Evolutionary conservation across 2,888 invertebrate species (phyloP).

Genomic region (Clitarchus hookeri): DNA sequence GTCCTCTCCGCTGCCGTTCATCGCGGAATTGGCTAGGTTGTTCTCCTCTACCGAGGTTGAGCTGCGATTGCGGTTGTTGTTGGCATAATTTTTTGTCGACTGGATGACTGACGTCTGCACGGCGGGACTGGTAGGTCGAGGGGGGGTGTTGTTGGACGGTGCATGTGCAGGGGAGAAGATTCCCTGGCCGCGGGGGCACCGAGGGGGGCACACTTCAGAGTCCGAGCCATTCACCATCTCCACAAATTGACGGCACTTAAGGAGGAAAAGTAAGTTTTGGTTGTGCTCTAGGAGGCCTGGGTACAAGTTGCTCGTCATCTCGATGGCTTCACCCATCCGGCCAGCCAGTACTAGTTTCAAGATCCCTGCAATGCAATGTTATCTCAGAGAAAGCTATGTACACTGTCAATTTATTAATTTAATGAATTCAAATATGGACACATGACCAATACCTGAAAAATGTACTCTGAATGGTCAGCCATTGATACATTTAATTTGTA

Average conservation of each 20-base stretch:
- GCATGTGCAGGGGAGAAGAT: constrained; percentile 48
- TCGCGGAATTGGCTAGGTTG: constrained; percentile 55
- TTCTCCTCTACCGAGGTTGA: constrained; percentile 57
- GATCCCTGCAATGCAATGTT: constrained; percentile 74
- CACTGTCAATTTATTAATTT: background rate
- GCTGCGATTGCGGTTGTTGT: constrained; percentile 41
- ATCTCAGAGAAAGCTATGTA: constrained; percentile 38
- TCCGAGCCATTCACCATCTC: constrained; percentile 97
- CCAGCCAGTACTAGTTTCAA: constrained; percentile 90
- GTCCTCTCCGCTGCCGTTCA: constrained; percentile 50
- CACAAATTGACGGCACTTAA: constrained; percentile 97
- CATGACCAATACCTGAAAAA: too few relatives aligned
- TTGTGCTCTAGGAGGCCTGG: constrained; percentile 92
- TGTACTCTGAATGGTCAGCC: too few relatives aligned
- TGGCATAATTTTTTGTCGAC: constrained; percentile 65
- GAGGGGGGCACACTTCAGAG: constrained; percentile 61
- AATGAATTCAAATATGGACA: too few relatives aligned
- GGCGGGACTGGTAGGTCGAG: constrained; percentile 48
- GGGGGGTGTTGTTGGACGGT: constrained; percentile 42
- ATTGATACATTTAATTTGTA: too few relatives aligned
- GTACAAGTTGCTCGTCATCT: constrained; percentile 84
- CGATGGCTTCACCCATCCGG: constrained; percentile 94
- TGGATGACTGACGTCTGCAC: constrained; percentile 70
- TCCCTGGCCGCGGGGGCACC: constrained; percentile 53
- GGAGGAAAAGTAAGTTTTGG: constrained; percentile 88